phyloP scores from a whole-genome alignment of 2,113 vertebrate genomes.

The Prietella phreatophila region DNA sequence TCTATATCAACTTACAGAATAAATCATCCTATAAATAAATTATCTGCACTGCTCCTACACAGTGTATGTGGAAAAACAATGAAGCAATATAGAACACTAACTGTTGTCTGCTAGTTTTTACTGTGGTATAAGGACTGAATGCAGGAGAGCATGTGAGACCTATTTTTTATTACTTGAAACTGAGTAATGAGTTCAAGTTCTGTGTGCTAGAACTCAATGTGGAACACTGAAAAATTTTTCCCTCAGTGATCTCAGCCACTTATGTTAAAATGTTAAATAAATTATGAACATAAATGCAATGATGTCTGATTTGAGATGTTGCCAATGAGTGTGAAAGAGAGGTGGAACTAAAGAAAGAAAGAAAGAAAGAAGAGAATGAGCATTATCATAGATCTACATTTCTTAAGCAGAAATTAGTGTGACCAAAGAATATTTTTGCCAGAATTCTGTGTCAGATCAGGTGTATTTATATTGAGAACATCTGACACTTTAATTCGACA shows the following conservation, averaged over 20 bases:
- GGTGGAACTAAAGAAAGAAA: background rate
- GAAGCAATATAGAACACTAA: background rate
- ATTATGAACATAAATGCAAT: background rate
- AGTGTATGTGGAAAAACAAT: background rate
- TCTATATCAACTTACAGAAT: background rate
- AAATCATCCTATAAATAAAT: background rate
- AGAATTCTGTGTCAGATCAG: background rate
- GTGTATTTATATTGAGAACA: background rate
- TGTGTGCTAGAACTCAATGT: background rate
- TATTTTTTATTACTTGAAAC: background rate
- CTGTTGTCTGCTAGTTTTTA: background rate
- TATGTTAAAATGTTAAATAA: background rate
- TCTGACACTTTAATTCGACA: background rate
- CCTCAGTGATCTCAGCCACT: background rate
- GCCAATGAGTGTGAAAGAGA: background rate
- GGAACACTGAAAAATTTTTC: background rate
- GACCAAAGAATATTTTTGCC: background rate
- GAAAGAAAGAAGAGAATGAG: background rate
- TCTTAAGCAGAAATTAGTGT: background rate
- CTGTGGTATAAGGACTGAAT: background rate
- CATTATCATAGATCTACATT: background rate
- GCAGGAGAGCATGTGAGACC: background rate
- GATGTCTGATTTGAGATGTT: background rate
- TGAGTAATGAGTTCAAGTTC: background rate
- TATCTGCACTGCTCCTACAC: background rate